These are phyloP conservation scores for Trichomalopsis sarcophagae DNA, from an alignment of 1,140 invertebrate species.

Conservation along the genomic window DNA sequence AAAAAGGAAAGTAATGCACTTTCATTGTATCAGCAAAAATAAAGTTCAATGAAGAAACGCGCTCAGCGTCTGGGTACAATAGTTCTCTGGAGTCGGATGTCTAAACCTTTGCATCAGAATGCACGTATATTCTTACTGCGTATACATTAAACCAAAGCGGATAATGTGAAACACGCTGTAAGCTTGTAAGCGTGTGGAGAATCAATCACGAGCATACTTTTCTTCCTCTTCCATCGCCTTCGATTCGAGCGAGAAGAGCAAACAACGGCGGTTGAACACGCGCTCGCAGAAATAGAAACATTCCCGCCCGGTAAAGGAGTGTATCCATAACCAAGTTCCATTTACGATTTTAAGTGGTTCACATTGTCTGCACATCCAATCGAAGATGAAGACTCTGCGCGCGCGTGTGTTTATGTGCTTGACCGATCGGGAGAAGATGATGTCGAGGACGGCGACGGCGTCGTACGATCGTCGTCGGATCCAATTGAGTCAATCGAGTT, in stretches of 20 bases:
- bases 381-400: neutral
- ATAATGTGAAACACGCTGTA: neutral
- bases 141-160: neutral
- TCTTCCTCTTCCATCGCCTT: too few relatives aligned
- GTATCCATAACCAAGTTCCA: neutral
- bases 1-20: slow-evolving; percentile 17
- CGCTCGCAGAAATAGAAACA: neutral
- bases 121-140: neutral
- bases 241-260: too few relatives aligned
- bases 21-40: slow-evolving; percentile 25
- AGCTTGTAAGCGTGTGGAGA: neutral
- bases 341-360: neutral
- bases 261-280: neutral
- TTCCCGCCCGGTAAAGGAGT: neutral
- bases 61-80: neutral
- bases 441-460: neutral
- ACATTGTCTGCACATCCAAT: neutral
- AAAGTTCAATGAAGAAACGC: slow-evolving; percentile 9
- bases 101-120: neutral
- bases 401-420: neutral
- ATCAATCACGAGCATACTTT: neutral
- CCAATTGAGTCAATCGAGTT: slow-evolving; percentile 43
- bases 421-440: neutral
- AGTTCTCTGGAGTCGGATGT: neutral
- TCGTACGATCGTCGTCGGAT: neutral